Percentiles rank a stretch among this genome's conserved stretches.
Conservation (phyloP, 92 coral and sea anemone genomes). For the Actinostola sp. region DNA sequence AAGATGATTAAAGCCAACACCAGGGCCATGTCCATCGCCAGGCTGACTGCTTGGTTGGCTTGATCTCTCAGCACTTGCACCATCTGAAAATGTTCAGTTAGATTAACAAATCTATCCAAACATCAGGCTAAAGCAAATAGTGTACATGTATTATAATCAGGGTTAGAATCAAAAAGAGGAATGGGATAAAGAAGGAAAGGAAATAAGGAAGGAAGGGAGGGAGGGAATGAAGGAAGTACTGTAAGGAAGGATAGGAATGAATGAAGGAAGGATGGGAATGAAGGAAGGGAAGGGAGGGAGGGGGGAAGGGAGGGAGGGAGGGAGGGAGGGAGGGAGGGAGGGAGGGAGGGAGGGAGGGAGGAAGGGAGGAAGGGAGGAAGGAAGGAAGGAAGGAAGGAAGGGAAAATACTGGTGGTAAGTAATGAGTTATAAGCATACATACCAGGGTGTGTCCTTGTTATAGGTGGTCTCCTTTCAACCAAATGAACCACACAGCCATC, state of each 20-base stretch:
- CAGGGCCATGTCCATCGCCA: slow-evolving; percentile 54
- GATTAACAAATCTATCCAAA: not conserved
- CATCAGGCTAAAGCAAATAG: too few species aligned
- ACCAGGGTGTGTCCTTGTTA: slow-evolving; percentile 31
- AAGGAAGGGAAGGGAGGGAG: not conserved
- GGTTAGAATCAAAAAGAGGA: too few species aligned
- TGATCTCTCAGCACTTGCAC: slow-evolving; percentile 20
- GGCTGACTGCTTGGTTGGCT: not conserved
- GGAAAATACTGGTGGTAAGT: not conserved
- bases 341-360: too few species aligned
- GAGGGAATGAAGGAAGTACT: too few species aligned
- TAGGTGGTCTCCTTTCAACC: slow-evolving; percentile 85
- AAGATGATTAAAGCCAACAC: slow-evolving; percentile 67
- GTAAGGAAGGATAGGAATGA: too few species aligned
- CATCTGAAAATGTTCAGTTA: slow-evolving; percentile 13
- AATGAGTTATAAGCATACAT: too few species aligned
- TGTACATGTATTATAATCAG: too few species aligned
- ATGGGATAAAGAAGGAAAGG: not conserved
- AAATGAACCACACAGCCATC: slow-evolving; percentile 96
- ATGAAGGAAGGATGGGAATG: too few species aligned
- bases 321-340: too few species aligned
- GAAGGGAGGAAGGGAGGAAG: not conserved
- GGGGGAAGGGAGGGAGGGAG: too few species aligned
- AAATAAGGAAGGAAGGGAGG: not conserved
- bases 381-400: not conserved